phyloP scores from a whole-genome alignment of 2,113 vertebrate species.

The Stegastes partitus region DNA sequence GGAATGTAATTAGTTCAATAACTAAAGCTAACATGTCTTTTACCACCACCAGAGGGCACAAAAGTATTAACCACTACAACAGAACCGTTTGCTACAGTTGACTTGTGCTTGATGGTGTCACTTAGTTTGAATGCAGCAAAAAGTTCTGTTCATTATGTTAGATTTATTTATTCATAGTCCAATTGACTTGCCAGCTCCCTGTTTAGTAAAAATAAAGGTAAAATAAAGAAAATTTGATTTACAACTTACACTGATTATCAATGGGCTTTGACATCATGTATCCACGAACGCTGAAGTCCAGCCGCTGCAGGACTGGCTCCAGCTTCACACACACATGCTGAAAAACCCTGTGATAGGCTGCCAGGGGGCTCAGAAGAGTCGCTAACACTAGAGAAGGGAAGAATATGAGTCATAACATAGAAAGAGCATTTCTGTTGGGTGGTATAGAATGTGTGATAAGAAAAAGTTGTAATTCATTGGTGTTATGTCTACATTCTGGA shows the following conservation, averaged over 20 bases:
- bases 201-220: no score
- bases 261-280: slow-evolving; percentile 93
- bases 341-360: slow-evolving; percentile 89
- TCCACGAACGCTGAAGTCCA: slow-evolving; percentile 92
- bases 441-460: neutral
- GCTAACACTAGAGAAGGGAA: slow-evolving; percentile 84
- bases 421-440: neutral
- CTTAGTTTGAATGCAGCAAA: neutral
- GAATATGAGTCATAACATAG: neutral
- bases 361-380: slow-evolving; percentile 90
- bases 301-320: slow-evolving; percentile 92
- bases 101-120: neutral
- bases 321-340: slow-evolving; percentile 86
- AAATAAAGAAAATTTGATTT: neutral
- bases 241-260: slow-evolving; percentile 91
- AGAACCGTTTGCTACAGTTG: neutral
- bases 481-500: neutral
- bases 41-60: slow-evolving; percentile 6
- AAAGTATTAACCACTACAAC: neutral
- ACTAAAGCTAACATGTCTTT: neutral
- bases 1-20: neutral
- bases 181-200: no score
- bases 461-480: neutral
- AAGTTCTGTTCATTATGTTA: no score
- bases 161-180: no score